Base-by-base conservation (phyloP, 2,113 vertebrate genomes). In the Pelecanoides urinatrix region DNA sequence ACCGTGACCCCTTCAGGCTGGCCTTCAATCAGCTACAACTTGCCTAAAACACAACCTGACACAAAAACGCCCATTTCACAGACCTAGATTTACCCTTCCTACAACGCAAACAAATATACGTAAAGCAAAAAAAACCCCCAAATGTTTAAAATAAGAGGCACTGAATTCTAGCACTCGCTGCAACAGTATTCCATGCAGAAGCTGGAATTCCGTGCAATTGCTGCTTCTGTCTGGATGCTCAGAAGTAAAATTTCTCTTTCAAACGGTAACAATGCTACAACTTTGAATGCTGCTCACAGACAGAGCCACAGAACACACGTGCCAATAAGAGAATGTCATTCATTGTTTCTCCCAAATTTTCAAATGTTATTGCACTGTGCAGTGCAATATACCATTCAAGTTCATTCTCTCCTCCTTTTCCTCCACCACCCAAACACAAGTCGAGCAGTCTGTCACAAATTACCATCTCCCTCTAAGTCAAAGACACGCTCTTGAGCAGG, bases 111-210 rank as follows among this genome's bases (percentile, higher is more conserved):
- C 30, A 85, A 40, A 58, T 11, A 0, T 0, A 49, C 3, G 3
- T 3, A 66, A 78, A 67, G 49, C 21, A 36, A 65, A 68, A 73
- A 70, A 36, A 13, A n/a, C n/a, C 0, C 7, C 6, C 16, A 47
- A 22, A 21, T 1, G 14, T 78, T 50, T 53, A 34, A 72, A 71
- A 13, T 2, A 8, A 77, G 55, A 74, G 27, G 42, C 0, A 0
- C 38, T 66, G 53, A 77, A 36, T 62, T 65, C 71, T 3, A 40
- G 34, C 32, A 52, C 53, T 42, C 0, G 0, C 44, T 65, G 67
- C 77, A 86, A 5, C 40, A 25, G 23, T 2, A 15, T 21, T 44
- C 21, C 34, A 61, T 0, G 27, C 38, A 77, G 68, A 50, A 84
- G n/a, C 50, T 53, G 72, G 70, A 7, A 55, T 34, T 55, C 5